Evolutionary conservation across 2,113 vertebrate genomes (phyloP), one percentile per base, ranked within the genome.

Genomic region (Cathartes aura): DNA sequence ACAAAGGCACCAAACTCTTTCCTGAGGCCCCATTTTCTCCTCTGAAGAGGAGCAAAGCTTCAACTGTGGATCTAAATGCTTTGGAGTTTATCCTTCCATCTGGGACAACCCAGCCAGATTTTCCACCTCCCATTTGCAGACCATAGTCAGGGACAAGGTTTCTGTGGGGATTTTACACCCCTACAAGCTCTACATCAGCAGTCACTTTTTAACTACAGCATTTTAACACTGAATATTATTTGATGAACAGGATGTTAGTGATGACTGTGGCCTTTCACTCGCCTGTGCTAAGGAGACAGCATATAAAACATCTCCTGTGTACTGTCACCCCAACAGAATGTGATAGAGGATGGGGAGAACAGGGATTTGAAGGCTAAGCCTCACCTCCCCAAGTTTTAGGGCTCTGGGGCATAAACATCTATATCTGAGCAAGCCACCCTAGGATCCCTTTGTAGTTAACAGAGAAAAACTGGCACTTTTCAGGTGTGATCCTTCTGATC

Each of bases 1-100:
- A 94, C 66, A 95, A 85, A 94, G 75, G 74, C 83, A 90, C 83
- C 76, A 56, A 48, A 82, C 62, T 62, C 64, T 80, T 95, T 87
- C 74, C 78, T 76, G 52, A 58, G 82, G 82, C 66, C 66, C 26
- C 36, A 8, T 62, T 82, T 83, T 76, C 47, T 52, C 15, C 62
- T 50, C 79, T 66, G 56, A 82, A 66, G 64, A 91, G 17, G 27
- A 81, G 38, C 2, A 5, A 90, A 45, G 53, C 59, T 62, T 87
- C 87, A 38, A 5, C 16, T 34, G 4, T 2, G 2, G 20, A 36
- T 72, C 34, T 56, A 74, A 84, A 87, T 40, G 42, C 21, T 68
- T 56, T 2, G 8, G 52, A 24, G 12, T 53, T 74, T 75, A 48
- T 66, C 27, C 40, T 82, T 81, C 56, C 40, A 11, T 27, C 48